Evolutionary conservation across 92 coral and sea anemone species (phyloP), one percentile per base, ranked within the genome.

Genomic region (Heteractis magnifica): DNA sequence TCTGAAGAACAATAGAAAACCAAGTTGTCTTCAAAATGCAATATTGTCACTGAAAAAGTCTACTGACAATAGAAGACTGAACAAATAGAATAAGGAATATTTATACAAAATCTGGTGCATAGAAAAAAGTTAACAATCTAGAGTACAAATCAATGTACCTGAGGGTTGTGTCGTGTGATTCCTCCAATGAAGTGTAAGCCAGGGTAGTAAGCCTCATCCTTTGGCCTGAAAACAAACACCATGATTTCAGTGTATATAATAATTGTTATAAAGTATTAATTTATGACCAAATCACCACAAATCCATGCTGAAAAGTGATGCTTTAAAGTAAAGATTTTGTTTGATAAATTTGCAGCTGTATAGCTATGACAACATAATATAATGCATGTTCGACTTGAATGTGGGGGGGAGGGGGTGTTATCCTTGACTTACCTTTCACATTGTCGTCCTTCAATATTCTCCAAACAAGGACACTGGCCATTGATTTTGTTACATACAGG

Each of bases 391-490:
- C 3, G 4, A 4, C n/a, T 6, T 59, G 4, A 23, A 62, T 62
- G 8, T 62, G 3, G 21, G n/a, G 18, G 18, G 65, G 15, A 0
- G 18, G 7, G 7, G n/a, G 23, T 18, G 0, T n/a, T 4, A 11
- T n/a, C 1, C 2, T 62, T 18, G 8, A 12, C 65, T 34, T 83
- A 93, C 97, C 90, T 93, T 88, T 89, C 64, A 81, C 97, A 93
- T 51, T 85, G 94, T 19, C 88, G 84, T 64, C 90, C 91, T 4
- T 76, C 77, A 6, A 91, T 86, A 52, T 85, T 80, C 48, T 81
- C 78, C 76, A 88, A 76, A 80, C 97, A 93, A 12, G 79, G 70
- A 72, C 97, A 93, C 86, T 93, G 97, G n/a, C 97, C 97, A 80
- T 53, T 58, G 34, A 82, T 51, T 83, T 93, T 93, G 85, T 91